Evolutionary conservation across 2,113 vertebrate species (phyloP).

Genomic region (Psettodes erumei): DNA sequence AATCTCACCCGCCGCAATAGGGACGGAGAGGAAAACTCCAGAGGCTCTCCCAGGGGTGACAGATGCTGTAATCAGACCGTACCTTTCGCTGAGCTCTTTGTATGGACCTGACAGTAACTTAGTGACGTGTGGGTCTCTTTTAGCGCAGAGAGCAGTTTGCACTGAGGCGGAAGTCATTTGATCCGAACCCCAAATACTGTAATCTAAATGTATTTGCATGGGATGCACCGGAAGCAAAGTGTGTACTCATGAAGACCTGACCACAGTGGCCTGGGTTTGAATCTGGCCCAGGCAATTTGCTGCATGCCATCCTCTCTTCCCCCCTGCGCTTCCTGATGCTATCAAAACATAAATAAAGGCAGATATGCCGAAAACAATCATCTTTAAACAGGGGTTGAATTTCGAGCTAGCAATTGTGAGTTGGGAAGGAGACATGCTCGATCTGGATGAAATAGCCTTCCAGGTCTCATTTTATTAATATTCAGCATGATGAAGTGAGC

Average conservation of each 20-base stretch:
- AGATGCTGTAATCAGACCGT: conserved; percentile 21
- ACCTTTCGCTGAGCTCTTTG: conserved; percentile 11
- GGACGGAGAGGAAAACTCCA: conserved; percentile 8
- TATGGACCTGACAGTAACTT: neutral
- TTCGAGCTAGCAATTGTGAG: neutral
- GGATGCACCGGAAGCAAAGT: no score
- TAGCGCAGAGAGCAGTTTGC: neutral
- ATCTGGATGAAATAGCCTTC: conserved; percentile 43
- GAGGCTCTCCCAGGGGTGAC: conserved; percentile 2
- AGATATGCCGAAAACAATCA: no score
- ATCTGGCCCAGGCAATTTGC: neutral
- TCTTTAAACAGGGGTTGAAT: no score
- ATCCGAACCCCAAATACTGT: neutral
- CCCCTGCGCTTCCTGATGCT: no score
- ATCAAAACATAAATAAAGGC: no score
- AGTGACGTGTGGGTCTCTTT: conserved; percentile 8
- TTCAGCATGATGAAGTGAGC: conserved; percentile 58
- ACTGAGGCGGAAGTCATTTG: neutral
- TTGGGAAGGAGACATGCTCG: neutral
- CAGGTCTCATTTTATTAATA: conserved; percentile 57
- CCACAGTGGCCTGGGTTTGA: no score
- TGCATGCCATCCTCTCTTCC: neutral
- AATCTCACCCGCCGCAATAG: conserved; percentile 16
- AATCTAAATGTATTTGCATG: neutral
- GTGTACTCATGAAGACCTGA: no score